phyloP scores from a whole-genome alignment of 2,888 invertebrate species.

The Entomobrya proxima region DNA sequence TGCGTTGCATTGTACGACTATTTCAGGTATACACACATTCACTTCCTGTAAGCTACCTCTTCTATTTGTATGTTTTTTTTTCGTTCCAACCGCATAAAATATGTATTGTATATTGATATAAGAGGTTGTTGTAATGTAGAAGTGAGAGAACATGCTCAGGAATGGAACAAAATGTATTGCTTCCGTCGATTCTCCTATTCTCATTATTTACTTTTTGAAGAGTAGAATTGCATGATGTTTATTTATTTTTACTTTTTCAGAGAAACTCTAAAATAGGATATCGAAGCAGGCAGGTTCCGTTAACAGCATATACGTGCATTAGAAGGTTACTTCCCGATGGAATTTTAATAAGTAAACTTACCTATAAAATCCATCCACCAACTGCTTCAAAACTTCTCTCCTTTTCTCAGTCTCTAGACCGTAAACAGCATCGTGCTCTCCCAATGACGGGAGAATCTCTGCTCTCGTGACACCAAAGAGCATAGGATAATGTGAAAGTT shows the following conservation, averaged over 20 bases:
- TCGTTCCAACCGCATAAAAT: too few relatives aligned
- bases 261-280: too few relatives aligned
- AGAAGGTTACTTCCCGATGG: neutral
- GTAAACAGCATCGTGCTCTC: conserved; percentile 78
- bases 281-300: too few relatives aligned
- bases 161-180: too few relatives aligned
- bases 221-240: neutral
- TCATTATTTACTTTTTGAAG: neutral
- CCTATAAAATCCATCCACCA: conserved; percentile 90
- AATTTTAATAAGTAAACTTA: conserved; percentile 68
- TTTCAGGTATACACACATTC: neutral
- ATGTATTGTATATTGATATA: too few relatives aligned
- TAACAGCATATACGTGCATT: too few relatives aligned
- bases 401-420: conserved; percentile 94
- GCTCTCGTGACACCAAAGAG: conserved; percentile 74
- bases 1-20: neutral
- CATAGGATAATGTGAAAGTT: conserved; percentile 74
- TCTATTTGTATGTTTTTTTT: neutral
- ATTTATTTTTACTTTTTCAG: neutral
- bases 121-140: too few relatives aligned
- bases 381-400: conserved; percentile 91
- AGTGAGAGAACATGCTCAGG: too few relatives aligned
- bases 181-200: too few relatives aligned
- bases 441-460: conserved; percentile 70
- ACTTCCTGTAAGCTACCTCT: neutral